These are phyloP conservation scores for Andrena fulva DNA, from an alignment of 2,888 invertebrate species.

Conservation along the genomic window DNA sequence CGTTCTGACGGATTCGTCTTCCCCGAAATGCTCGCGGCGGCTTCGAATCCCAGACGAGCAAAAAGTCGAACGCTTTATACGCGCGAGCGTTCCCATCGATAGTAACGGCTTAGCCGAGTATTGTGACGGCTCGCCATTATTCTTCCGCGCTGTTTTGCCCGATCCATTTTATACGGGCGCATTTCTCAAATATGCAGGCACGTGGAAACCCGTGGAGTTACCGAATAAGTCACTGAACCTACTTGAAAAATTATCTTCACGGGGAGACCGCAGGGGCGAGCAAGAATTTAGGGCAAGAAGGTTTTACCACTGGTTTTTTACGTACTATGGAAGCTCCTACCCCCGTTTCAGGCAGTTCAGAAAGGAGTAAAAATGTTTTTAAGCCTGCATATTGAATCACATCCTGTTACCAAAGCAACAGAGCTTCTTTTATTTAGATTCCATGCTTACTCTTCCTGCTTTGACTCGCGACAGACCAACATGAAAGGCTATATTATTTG, in stretches of 20 bases:
- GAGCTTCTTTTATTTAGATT: neutral
- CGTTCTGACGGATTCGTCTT: constrained; percentile 40
- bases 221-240: constrained; percentile 52
- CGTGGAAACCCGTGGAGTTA: constrained; percentile 52
- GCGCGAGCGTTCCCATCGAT: constrained; percentile 46
- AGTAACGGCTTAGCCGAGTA: constrained; percentile 60
- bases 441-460: neutral
- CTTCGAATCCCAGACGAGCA: constrained; percentile 34
- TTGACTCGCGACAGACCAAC: neutral
- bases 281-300: neutral
- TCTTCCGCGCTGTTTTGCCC: constrained; percentile 58
- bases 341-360: neutral
- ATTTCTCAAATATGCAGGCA: constrained; percentile 57
- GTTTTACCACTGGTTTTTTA: constrained; percentile 8
- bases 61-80: constrained; percentile 44
- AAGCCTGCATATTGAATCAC: neutral
- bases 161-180: constrained; percentile 52
- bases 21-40: constrained; percentile 1
- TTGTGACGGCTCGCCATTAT: constrained; percentile 63
- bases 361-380: neutral
- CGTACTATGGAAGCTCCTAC: too few relatives aligned
- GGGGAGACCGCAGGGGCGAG: neutral
- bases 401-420: neutral
- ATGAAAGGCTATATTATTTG: constrained; percentile 21
- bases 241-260: constrained; percentile 34